A percentile compares a stretch with the other conserved stretches of the same genome.
Conservation (phyloP, 2,797 vertebrate genomes). For the Sebastes flavidus region DNA sequence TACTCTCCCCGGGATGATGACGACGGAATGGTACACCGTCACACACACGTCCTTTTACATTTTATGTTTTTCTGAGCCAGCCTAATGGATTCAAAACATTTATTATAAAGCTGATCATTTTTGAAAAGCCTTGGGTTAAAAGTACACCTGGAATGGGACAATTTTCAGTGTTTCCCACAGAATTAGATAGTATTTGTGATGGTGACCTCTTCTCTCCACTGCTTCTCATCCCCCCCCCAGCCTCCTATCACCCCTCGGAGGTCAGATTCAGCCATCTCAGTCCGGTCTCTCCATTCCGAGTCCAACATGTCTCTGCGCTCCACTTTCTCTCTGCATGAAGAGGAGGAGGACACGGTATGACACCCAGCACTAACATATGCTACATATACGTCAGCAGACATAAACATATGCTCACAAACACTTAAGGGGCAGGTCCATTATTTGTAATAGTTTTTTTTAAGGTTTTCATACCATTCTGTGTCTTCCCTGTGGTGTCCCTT, state of each 20-base stretch:
- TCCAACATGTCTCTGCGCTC: conserved; percentile 99
- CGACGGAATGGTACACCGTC: conserved; percentile 90
- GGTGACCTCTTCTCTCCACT: background rate
- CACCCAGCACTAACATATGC: background rate
- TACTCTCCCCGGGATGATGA: conserved; percentile 95
- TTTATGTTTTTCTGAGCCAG: background rate
- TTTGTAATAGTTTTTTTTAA: too few species aligned
- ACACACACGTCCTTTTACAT: background rate
- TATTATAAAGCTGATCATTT: background rate
- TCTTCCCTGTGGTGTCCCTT: too few species aligned
- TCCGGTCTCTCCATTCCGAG: conserved; percentile 96
- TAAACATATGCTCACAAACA: background rate
- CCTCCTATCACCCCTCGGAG: conserved; percentile 92
- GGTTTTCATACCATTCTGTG: too few species aligned
- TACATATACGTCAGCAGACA: background rate
- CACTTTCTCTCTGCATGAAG: conserved; percentile 97
- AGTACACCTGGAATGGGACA: background rate
- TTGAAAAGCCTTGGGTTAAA: background rate
- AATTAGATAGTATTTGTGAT: background rate
- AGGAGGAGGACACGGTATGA: conserved; percentile 95
- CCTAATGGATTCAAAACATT: background rate
- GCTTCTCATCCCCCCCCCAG: conserved; percentile 65
- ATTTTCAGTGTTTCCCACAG: background rate
- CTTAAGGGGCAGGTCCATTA: too few species aligned
- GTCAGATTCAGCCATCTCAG: conserved; percentile 96